These are phyloP conservation scores for Athetis lepigone DNA, from an alignment of 2,888 invertebrate species.

Conservation along the genomic window DNA sequence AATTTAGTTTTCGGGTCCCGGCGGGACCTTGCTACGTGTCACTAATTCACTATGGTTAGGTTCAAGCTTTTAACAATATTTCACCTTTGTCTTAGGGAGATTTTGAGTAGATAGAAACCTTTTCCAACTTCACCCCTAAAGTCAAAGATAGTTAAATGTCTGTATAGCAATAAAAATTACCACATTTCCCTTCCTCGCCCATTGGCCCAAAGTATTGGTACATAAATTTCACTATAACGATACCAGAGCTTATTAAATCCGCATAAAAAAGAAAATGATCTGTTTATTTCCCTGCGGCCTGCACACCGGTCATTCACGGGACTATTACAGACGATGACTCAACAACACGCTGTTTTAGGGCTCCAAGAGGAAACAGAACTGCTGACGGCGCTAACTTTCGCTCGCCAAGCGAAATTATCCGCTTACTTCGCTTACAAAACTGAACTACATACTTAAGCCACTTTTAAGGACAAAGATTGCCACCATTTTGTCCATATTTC, in stretches of 20 bases:
- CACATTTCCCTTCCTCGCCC: no score
- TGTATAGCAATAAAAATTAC: no score
- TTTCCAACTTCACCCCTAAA: background rate
- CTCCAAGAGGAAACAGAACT: slow-evolving; percentile 16
- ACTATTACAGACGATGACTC: slow-evolving; percentile 25
- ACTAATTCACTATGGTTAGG: no score
- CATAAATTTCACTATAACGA: background rate
- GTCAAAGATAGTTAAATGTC: background rate
- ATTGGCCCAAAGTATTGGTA: no score
- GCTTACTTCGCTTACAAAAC: slow-evolving; percentile 28
- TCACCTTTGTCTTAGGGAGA: background rate
- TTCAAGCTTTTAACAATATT: background rate
- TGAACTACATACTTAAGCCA: slow-evolving; percentile 25
- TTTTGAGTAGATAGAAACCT: background rate
- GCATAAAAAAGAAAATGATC: background rate
- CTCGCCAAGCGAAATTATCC: slow-evolving; percentile 17
- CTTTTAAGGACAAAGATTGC: slow-evolving; percentile 42
- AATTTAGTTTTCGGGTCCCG: slow-evolving; percentile 49
- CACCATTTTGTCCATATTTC: slow-evolving; percentile 41
- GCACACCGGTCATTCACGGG: slow-evolving; percentile 3
- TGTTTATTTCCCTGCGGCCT: background rate
- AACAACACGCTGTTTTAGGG: slow-evolving; percentile 17
- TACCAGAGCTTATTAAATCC: background rate
- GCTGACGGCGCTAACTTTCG: slow-evolving; percentile 34
- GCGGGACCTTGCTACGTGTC: slow-evolving; percentile 12